Evolutionary conservation across 2,113 vertebrate genomes (phyloP).

Genomic region (Cranoglanis bouderius): DNA sequence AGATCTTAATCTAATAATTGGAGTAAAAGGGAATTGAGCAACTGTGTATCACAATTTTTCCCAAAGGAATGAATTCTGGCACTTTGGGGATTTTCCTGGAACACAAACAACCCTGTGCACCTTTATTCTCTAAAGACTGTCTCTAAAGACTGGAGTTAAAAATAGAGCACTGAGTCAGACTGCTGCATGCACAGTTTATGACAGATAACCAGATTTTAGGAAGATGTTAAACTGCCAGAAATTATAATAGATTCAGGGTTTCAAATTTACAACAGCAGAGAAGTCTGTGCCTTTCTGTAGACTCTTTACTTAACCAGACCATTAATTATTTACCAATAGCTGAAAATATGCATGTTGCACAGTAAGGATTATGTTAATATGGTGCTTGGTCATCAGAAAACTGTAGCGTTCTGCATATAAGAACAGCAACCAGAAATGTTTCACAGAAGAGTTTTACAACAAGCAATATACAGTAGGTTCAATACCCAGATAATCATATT

Average conservation of each 20-base stretch:
- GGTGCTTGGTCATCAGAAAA: slow-evolving; percentile 6
- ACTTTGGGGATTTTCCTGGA: slow-evolving; percentile 15
- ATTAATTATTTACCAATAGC: background rate
- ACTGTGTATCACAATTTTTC: background rate
- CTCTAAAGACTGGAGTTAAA: slow-evolving; percentile 12
- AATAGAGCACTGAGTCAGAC: slow-evolving; percentile 22
- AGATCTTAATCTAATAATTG: slow-evolving; percentile 41
- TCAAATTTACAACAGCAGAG: background rate
- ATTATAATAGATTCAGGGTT: background rate
- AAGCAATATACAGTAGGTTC: background rate
- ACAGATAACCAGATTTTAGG: slow-evolving; percentile 4
- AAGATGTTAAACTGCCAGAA: background rate
- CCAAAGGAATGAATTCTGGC: background rate
- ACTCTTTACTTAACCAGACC: background rate
- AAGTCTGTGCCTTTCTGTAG: background rate
- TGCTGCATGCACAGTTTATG: background rate
- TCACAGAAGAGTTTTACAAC: background rate
- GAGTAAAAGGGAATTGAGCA: slow-evolving; percentile 33
- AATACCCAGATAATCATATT: no score
- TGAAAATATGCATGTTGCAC: slow-evolving; percentile 1
- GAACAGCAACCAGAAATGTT: background rate
- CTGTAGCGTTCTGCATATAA: background rate
- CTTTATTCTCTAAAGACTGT: slow-evolving; percentile 16
- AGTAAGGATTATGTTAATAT: background rate
- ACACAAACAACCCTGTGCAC: background rate